Evolutionary conservation across 2,888 invertebrate genomes (phyloP).

Genomic region (Drosophila monieri): DNA sequence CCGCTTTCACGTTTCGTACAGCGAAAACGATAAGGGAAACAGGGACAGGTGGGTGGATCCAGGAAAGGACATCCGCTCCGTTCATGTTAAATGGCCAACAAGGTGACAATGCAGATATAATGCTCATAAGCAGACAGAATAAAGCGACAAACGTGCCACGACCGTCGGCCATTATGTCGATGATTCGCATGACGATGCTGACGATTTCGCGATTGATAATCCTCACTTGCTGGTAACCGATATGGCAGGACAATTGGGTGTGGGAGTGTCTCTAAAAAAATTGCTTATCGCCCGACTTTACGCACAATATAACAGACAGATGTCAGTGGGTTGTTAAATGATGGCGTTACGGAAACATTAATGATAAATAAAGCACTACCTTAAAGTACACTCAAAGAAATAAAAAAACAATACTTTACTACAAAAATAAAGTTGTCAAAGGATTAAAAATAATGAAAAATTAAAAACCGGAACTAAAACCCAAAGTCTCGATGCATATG

Average conservation of each 20-base stretch:
- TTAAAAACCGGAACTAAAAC: constrained; percentile 14
- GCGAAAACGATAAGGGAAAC: constrained; percentile 2
- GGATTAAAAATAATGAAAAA: background rate
- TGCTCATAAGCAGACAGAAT: constrained; percentile 59
- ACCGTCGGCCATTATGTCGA: constrained; percentile 40
- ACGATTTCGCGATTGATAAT: constrained; percentile 66
- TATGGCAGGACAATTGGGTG: constrained; percentile 55
- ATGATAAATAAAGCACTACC: constrained; percentile 40
- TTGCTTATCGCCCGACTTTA: constrained; percentile 72
- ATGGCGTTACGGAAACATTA: constrained; percentile 33
- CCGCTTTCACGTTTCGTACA: constrained; percentile 7
- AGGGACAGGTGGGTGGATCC: constrained; percentile 14
- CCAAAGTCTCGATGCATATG: constrained; percentile 39
- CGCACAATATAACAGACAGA: constrained; percentile 65
- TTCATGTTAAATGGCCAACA: constrained; percentile 71
- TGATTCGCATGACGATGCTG: constrained; percentile 45
- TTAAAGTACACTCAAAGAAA: background rate
- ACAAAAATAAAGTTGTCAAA: no score
- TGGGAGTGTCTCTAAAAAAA: constrained; percentile 31
- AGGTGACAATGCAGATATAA: constrained; percentile 81
- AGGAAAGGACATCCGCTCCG: constrained; percentile 15
- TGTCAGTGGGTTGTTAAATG: constrained; percentile 50
- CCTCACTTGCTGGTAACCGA: constrained; percentile 52
- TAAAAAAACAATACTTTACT: background rate
- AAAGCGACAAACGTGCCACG: constrained; percentile 58